phyloP scores from a whole-genome alignment of 2,888 invertebrate species.

The Dynastes grantii region DNA sequence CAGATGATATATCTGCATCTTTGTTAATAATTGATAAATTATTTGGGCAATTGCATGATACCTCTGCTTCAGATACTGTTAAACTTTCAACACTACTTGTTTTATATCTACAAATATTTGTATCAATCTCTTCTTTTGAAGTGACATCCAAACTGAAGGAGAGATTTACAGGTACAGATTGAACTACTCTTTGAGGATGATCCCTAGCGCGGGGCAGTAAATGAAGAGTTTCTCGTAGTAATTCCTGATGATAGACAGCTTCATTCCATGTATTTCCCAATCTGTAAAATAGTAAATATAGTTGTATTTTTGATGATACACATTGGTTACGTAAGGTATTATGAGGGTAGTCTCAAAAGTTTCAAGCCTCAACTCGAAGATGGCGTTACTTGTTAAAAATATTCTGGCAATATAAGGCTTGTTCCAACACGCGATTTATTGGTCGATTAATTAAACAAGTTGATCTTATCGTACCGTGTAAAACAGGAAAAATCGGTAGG shows the following conservation, averaged over 20 bases:
- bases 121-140: slow-evolving; percentile 2
- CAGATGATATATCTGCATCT: slow-evolving; percentile 11
- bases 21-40: slow-evolving; percentile 43
- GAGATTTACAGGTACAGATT: slow-evolving; percentile 24
- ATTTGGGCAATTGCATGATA: slow-evolving; percentile 49
- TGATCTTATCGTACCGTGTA: too few species aligned
- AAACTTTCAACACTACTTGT: slow-evolving; percentile 13
- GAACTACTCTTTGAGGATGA: slow-evolving; percentile 11
- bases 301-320: background rate
- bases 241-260: slow-evolving; percentile 71
- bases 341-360: too few species aligned
- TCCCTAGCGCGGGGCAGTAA: slow-evolving; percentile 67
- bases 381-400: too few species aligned
- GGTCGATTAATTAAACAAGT: too few species aligned
- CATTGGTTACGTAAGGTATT: too few species aligned
- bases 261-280: slow-evolving; percentile 73
- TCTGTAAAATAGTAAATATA: slow-evolving; percentile 64
- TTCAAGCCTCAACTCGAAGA: too few species aligned
- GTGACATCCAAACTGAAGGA: slow-evolving; percentile 17
- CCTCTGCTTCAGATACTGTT: slow-evolving; percentile 8
- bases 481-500: too few species aligned
- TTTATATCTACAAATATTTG: slow-evolving; percentile 28
- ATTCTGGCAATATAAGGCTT: too few species aligned
- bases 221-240: slow-evolving; percentile 71
- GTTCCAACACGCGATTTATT: too few species aligned